phyloP scores from a whole-genome alignment of 2,113 vertebrate species.

The Corythornis cristatus region DNA sequence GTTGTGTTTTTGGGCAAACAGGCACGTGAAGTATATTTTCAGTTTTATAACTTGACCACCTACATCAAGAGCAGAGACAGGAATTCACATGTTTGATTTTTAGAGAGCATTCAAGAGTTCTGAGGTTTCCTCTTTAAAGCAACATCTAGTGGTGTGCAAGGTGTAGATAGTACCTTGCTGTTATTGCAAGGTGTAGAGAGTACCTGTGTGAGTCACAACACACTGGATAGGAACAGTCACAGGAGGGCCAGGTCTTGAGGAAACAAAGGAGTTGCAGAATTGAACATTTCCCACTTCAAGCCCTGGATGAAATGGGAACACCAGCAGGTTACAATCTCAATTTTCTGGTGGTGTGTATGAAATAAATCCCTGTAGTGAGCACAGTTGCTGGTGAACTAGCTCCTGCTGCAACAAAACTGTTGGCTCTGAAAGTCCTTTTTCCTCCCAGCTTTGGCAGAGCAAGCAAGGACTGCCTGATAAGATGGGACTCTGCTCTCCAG shows the following conservation, averaged over 20 bases:
- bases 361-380: neutral
- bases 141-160: neutral
- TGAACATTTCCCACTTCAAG: neutral
- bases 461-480: constrained; percentile 7
- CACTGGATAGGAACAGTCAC: neutral
- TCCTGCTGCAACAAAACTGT: neutral
- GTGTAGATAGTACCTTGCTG: fast-evolving
- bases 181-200: neutral
- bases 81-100: neutral
- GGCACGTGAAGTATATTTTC: neutral
- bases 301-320: neutral
- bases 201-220: fast-evolving
- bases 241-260: neutral
- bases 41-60: neutral
- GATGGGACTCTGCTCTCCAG: constrained; percentile 42
- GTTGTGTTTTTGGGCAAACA: neutral
- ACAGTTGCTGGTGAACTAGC: neutral
- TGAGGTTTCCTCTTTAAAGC: neutral
- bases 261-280: neutral
- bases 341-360: neutral
- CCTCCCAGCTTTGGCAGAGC: constrained; percentile 24
- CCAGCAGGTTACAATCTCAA: neutral
- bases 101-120: neutral
- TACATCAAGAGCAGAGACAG: neutral
- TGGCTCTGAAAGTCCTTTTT: neutral